Evolutionary conservation across 1,140 invertebrate genomes (phyloP).

Genomic region (Diachasmimorpha longicaudata): DNA sequence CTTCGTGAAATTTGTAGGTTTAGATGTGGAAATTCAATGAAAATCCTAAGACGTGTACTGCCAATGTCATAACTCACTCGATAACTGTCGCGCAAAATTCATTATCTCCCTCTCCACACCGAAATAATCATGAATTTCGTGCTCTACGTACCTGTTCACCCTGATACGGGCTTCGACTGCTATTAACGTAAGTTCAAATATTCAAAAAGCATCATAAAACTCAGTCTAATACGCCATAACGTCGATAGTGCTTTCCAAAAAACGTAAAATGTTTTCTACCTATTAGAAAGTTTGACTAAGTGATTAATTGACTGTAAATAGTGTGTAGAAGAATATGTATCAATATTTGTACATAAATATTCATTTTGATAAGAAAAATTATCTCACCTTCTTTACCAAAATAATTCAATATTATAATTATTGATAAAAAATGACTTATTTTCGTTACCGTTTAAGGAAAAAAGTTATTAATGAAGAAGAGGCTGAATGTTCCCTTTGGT

Average conservation of each 20-base stretch:
- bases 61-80: neutral
- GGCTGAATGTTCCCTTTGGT: too few species aligned
- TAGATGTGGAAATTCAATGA: too few species aligned
- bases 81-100: neutral
- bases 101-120: neutral
- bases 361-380: constrained; percentile 12
- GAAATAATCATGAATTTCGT: neutral
- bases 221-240: neutral
- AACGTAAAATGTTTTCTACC: constrained; percentile 2
- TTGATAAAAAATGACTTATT: too few species aligned
- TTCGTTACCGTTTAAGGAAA: too few species aligned
- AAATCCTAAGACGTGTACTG: too few species aligned
- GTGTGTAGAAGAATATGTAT: neutral
- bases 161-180: constrained; percentile 14
- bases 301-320: neutral
- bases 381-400: neutral
- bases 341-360: constrained; percentile 23
- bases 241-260: neutral
- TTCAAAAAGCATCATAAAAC: neutral
- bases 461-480: too few species aligned
- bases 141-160: constrained; percentile 22
- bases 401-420: too few species aligned
- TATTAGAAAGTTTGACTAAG: neutral
- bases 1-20: too few species aligned
- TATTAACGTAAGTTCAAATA: neutral